A percentile compares a stretch with the other conserved stretches of the same genome.
Conservation (phyloP, 64 coral and sea anemone genomes). For the Catalaphyllia jardinei region DNA sequence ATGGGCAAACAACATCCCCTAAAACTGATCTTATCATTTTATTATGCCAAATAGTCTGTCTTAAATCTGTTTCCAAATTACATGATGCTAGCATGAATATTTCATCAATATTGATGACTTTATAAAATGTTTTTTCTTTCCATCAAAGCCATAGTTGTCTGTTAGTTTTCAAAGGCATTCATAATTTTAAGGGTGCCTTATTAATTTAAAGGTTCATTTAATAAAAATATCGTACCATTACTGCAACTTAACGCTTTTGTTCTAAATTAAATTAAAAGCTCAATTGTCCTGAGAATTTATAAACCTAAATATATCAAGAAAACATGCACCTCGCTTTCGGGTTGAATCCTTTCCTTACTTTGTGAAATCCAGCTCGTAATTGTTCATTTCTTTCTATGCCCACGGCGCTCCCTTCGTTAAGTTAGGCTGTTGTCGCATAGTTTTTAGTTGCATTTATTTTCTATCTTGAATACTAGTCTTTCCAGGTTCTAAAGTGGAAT, state of each 20-base stretch:
- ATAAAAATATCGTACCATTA: conserved; percentile 3
- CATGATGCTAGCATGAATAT: neutral
- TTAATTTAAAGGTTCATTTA: neutral
- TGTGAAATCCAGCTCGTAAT: no score
- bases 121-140: neutral
- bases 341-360: no score
- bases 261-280: neutral
- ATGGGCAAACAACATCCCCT: neutral
- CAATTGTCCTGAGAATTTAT: neutral
- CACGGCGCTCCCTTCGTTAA: no score
- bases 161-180: neutral
- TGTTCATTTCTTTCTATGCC: no score
- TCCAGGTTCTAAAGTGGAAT: no score
- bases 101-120: neutral
- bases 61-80: neutral
- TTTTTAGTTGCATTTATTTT: no score
- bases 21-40: neutral
- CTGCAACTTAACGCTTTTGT: neutral
- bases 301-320: neutral
- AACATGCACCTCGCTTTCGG: neutral
- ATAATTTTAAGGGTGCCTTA: neutral
- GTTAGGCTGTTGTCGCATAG: no score
- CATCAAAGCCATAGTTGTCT: neutral
- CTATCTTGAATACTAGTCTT: no score
- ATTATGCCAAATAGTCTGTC: neutral